Evolutionary conservation across 2,113 vertebrate genomes (phyloP).

Genomic region (Tiliqua scincoides): DNA sequence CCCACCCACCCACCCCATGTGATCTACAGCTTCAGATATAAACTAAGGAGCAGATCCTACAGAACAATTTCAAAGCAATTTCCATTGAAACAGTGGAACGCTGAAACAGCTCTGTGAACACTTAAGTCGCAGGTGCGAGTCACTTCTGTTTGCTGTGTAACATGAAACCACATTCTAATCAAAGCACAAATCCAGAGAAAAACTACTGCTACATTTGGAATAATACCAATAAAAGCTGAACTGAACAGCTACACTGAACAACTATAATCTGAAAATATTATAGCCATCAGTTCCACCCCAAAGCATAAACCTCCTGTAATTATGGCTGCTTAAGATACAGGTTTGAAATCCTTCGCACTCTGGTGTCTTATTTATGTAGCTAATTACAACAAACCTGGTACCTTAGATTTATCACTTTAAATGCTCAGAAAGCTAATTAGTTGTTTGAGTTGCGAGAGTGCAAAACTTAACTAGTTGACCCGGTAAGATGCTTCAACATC

Average conservation of each 20-base stretch:
- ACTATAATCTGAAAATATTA: not conserved
- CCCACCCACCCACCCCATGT: too few species aligned
- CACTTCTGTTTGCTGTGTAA: not conserved
- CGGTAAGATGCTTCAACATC: conserved; percentile 50
- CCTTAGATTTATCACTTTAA: not conserved
- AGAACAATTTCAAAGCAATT: not conserved
- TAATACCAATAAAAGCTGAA: not conserved
- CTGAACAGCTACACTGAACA: too few species aligned
- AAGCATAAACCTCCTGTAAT: not conserved
- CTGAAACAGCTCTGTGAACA: not conserved
- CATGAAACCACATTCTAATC: not conserved
- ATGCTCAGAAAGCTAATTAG: not conserved
- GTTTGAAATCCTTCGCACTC: not conserved
- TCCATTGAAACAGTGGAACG: not conserved
- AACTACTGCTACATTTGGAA: not conserved
- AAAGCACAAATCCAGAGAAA: not conserved
- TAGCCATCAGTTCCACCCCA: not conserved
- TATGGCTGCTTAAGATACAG: not conserved
- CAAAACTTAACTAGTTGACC: conserved; percentile 56
- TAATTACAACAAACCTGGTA: not conserved
- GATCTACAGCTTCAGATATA: not conserved
- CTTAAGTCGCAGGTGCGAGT: not conserved
- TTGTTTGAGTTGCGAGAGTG: not conserved
- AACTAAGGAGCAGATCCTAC: not conserved
- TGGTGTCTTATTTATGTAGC: not conserved